A percentile compares a stretch with the other conserved stretches of the same genome.
phyloP scores from a whole-genome alignment of 1,140 invertebrate genomes.

The Musca vetustissima region DNA sequence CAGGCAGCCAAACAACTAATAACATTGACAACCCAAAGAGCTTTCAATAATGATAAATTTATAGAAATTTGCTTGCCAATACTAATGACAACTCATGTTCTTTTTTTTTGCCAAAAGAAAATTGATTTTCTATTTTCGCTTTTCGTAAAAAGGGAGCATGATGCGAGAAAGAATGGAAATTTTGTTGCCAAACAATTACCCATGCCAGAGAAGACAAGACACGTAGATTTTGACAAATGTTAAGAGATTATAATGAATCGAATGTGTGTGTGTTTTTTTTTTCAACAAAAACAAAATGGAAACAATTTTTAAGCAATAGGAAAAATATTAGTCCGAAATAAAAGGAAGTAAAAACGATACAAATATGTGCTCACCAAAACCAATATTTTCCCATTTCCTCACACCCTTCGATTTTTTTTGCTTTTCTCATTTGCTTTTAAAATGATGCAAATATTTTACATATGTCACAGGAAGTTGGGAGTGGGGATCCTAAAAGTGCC shows the following conservation, averaged over 20 bases:
- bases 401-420: too few species aligned
- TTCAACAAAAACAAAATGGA: background rate
- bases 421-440: background rate
- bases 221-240: conserved; percentile 22
- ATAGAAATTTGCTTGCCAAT: conserved; percentile 3
- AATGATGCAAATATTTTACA: background rate
- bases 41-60: conserved; percentile 19
- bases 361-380: too few species aligned
- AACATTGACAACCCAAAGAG: background rate
- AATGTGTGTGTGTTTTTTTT: too few species aligned
- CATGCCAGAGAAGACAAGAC: background rate
- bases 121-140: background rate
- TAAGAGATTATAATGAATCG: conserved; percentile 13
- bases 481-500: background rate
- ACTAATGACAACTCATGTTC: conserved; percentile 17
- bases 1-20: background rate
- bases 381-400: too few species aligned
- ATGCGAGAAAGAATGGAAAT: background rate
- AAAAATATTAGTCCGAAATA: too few species aligned
- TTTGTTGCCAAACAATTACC: too few species aligned
- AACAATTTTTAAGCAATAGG: too few species aligned
- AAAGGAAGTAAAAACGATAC: too few species aligned
- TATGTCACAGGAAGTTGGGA: background rate
- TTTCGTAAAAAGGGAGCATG: background rate
- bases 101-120: background rate